phyloP scores from a whole-genome alignment of 2,797 vertebrate genomes.

The Florisuga fusca region DNA sequence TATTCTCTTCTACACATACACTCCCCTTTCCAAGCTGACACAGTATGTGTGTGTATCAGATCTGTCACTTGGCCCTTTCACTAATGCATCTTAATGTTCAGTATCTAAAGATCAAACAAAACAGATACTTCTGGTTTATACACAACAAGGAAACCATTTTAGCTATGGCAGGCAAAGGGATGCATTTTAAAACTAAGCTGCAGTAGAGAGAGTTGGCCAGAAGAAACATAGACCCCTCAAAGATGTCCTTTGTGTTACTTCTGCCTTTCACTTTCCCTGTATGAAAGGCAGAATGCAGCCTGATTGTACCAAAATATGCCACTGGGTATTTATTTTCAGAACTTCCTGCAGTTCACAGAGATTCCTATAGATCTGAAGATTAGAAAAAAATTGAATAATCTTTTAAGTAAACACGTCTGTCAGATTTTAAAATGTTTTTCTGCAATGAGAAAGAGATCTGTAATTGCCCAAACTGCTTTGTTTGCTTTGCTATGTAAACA shows the following conservation, averaged over 20 bases:
- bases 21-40: not conserved
- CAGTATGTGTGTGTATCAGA: not conserved
- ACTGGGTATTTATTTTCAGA: not conserved
- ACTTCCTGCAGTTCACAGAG: not conserved
- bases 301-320: not conserved
- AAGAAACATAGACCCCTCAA: not conserved
- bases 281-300: not conserved
- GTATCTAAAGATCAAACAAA: not conserved
- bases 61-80: not conserved
- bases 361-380: not conserved
- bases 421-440: not conserved
- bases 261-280: not conserved
- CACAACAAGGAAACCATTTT: accelerated
- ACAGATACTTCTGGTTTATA: not conserved
- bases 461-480: not conserved
- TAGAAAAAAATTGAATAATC: not conserved
- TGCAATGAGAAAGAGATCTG: not conserved
- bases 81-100: not conserved
- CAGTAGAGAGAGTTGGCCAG: not conserved
- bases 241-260: not conserved
- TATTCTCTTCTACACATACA: not conserved
- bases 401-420: constrained; percentile 7
- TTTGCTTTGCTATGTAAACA: not conserved
- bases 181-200: not conserved
- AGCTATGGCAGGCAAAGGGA: not conserved